Conservation (phyloP, 2,888 invertebrate genomes). For the Lithophane ornitopus region DNA sequence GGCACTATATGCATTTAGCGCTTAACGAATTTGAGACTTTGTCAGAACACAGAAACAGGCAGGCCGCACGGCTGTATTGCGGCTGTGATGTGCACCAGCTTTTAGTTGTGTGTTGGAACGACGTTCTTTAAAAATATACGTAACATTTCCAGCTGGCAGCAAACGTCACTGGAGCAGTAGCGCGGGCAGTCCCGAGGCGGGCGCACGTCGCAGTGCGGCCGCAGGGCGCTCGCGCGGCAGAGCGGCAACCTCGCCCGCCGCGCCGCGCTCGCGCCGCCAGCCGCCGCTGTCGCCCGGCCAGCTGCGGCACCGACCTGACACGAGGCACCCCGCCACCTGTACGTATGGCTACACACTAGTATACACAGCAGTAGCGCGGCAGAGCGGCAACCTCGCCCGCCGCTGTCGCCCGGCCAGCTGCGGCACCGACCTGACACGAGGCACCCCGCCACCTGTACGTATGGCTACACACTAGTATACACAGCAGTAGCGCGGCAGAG, state of each 20-base stretch:
- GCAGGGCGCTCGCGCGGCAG: conserved; percentile 33
- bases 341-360: conserved; percentile 27
- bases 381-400: conserved; percentile 13
- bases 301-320: conserved; percentile 64
- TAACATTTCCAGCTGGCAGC: conserved; percentile 70
- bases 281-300: conserved; percentile 81
- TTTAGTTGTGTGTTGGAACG: too few species aligned
- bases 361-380: conserved; percentile 3
- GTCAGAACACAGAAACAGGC: too few species aligned
- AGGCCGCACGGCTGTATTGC: too few species aligned
- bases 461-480: conserved; percentile 11
- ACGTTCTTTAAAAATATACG: neutral
- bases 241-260: conserved; percentile 34
- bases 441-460: conserved; percentile 37
- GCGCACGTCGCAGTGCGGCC: neutral
- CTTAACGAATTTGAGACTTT: too few species aligned
- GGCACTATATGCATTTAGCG: too few species aligned
- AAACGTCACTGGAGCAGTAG: conserved; percentile 81
- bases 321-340: conserved; percentile 31
- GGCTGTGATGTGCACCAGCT: too few species aligned
- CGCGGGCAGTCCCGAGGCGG: conserved; percentile 33
- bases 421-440: conserved; percentile 51
- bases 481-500: conserved; percentile 5
- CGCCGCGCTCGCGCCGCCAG: conserved; percentile 47
- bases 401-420: conserved; percentile 82